Base-by-base conservation (phyloP, 2,113 vertebrate genomes). In the Mobula hypostoma region DNA sequence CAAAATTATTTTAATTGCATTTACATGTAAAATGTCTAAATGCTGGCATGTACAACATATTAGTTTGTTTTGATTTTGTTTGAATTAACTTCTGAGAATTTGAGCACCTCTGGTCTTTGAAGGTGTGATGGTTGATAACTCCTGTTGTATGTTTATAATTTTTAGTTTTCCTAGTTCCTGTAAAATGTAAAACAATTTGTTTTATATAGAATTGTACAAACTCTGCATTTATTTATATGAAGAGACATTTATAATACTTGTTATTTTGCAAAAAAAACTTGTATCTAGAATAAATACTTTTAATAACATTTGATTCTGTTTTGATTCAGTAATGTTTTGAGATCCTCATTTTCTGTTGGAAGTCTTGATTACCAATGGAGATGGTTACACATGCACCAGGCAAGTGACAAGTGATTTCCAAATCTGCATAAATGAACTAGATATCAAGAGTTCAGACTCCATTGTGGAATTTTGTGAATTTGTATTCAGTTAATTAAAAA, bases 221-320 rank as follows among this genome's bases (percentile, higher is more conserved):
- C 83, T 94, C 95, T 95, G 95, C 97, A 96, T 96, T 97, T 97
- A 98, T 98, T 98, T 98, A 97, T 98, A 97, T 96, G 91, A 76
- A 98, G 97, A 98, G 97, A 96, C 97, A 97, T 97, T 97, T 98
- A 97, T 97, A 97, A 97, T 97, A 96, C 95, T 95, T 68, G 63
- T 90, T 96, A 97, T 97, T 97, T 97, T 97, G 97, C 96, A 97
- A 97, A 97, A 72, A 97, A 95, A 96, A 97, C 97, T 96, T 98
- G 97, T 97, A 98, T 97, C 97, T 97, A 97, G 96, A 98, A 97
- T 98, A 97, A 97, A 98, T 95, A 96, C 97, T 97, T 97, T 95
- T 97, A 97, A 97, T 96, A 95, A 95, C 95, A 95, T 94, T 40
- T 56, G 48, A 17, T 48, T 40, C 70, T 93, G 36, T 74, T 76